These are phyloP conservation scores for Asobara japonica DNA, from an alignment of 1,140 invertebrate species.

Conservation along the genomic window DNA sequence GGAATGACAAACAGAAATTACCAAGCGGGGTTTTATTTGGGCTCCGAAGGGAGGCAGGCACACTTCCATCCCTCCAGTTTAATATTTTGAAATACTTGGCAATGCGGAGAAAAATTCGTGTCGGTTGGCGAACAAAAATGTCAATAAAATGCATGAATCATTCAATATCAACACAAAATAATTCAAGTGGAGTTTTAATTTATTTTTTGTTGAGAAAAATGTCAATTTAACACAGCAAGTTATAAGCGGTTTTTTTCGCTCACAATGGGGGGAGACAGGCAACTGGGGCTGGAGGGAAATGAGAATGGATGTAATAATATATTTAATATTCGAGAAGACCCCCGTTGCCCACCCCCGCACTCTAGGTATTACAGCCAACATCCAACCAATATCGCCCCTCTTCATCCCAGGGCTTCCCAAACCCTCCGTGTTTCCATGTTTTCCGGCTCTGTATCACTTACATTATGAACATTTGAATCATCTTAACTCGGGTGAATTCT, in stretches of 20 bases:
- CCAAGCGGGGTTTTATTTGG: too few species aligned
- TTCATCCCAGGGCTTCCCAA: conserved; percentile 37
- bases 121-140: too few species aligned
- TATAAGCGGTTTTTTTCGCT: conserved; percentile 30
- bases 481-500: too few species aligned
- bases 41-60: too few species aligned
- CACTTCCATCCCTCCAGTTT: too few species aligned
- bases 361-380: conserved; percentile 64
- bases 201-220: conserved; percentile 35
- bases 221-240: neutral
- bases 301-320: conserved; percentile 67
- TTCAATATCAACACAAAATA: neutral
- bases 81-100: too few species aligned
- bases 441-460: conserved; percentile 11
- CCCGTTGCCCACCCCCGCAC: conserved; percentile 48
- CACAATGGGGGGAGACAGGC: conserved; percentile 35
- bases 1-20: too few species aligned
- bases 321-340: conserved; percentile 64
- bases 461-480: conserved; percentile 3
- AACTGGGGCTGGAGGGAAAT: conserved; percentile 58
- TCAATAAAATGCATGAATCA: too few species aligned
- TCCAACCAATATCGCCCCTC: conserved; percentile 65
- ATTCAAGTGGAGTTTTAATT: neutral
- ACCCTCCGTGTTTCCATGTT: conserved; percentile 29
- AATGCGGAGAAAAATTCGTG: too few species aligned